Percentiles rank a stretch among this genome's conserved stretches.
Conservation (phyloP, 1,140 invertebrate species). For the Aphelinus atriplicis region DNA sequence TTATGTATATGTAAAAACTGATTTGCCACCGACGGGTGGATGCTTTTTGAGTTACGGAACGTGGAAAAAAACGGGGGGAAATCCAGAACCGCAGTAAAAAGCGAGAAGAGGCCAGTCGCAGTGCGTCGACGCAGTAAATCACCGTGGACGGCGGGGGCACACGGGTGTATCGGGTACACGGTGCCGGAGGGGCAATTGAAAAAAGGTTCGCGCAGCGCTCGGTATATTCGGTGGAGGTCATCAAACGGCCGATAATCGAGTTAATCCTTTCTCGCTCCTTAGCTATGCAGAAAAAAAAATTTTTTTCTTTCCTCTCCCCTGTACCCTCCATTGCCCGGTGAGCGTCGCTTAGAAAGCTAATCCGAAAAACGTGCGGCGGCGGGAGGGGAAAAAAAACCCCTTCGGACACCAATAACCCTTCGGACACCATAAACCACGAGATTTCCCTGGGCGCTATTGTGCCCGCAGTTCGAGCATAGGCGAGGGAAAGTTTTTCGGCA, state of each 20-base stretch:
- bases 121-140: conserved; percentile 22
- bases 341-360: conserved; percentile 25
- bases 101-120: not conserved
- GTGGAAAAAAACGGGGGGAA: too few species aligned
- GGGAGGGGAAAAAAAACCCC: conserved; percentile 4
- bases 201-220: not conserved
- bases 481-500: conserved; percentile 26
- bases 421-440: conserved; percentile 26
- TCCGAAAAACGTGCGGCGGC: conserved; percentile 18
- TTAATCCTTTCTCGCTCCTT: conserved; percentile 37
- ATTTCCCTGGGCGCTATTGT: not conserved
- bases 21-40: too few species aligned
- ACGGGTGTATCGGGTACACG: not conserved
- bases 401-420: conserved; percentile 33
- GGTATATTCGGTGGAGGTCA: not conserved
- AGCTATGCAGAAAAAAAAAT: conserved; percentile 34
- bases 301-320: conserved; percentile 13
- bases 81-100: not conserved
- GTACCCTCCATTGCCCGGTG: not conserved
- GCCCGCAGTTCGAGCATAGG: too few species aligned
- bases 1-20: too few species aligned
- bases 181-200: conserved; percentile 14
- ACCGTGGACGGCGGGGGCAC: not conserved
- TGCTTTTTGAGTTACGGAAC: too few species aligned
- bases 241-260: conserved; percentile 36